Percentiles rank a stretch among this genome's conserved stretches.
These are phyloP conservation scores for Hipparchia sbordonii DNA, from an alignment of 2,888 invertebrate genomes.

Conservation along the genomic window DNA sequence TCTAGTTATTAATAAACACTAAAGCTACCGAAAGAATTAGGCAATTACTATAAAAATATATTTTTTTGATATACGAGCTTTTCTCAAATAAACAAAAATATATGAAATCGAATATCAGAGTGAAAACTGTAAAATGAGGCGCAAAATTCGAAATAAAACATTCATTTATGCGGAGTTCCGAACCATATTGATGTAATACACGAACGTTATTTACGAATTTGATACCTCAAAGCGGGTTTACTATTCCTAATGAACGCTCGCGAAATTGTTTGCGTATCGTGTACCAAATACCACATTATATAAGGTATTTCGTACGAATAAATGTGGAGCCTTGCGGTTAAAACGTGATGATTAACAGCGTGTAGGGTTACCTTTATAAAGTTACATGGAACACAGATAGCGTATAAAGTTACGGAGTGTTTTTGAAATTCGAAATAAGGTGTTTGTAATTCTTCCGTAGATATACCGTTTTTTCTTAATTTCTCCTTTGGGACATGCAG, in stretches of 20 bases:
- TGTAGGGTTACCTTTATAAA: slow-evolving; percentile 53
- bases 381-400: slow-evolving; percentile 47
- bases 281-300: slow-evolving; percentile 42
- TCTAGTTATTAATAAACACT: too few species aligned
- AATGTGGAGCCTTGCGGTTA: slow-evolving; percentile 53
- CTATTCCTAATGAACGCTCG: slow-evolving; percentile 71
- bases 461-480: background rate
- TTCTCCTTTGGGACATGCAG: background rate
- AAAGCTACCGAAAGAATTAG: too few species aligned
- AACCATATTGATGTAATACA: slow-evolving; percentile 27
- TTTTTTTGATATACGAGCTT: too few species aligned
- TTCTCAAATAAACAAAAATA: background rate
- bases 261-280: slow-evolving; percentile 50
- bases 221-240: slow-evolving; percentile 68
- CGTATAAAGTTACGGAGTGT: slow-evolving; percentile 34
- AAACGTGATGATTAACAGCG: slow-evolving; percentile 60
- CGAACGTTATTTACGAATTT: slow-evolving; percentile 56
- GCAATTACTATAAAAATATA: too few species aligned
- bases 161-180: slow-evolving; percentile 23
- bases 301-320: slow-evolving; percentile 41
- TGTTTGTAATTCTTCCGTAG: slow-evolving; percentile 13
- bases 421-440: slow-evolving; percentile 40
- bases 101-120: slow-evolving; percentile 11
- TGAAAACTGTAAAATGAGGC: slow-evolving; percentile 18
- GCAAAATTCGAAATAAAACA: slow-evolving; percentile 18